Conservation (phyloP, 2,113 vertebrate species). For the Gavialis gangeticus region DNA sequence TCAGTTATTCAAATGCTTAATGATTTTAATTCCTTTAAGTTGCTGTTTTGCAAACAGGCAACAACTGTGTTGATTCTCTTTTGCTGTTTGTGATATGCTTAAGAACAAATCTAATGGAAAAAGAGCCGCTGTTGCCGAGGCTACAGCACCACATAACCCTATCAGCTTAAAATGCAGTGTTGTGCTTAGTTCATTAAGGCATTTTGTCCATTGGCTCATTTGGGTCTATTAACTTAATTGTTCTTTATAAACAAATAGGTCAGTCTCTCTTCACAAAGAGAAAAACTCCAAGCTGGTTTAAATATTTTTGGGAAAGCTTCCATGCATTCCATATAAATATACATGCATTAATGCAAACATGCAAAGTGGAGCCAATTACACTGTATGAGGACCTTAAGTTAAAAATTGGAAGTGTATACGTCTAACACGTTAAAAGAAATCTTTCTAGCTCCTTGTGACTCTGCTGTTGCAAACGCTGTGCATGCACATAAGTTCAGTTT, state of each 20-base stretch:
- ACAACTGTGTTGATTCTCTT: constrained; percentile 60
- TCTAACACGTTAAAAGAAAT: constrained; percentile 11
- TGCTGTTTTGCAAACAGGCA: constrained; percentile 51
- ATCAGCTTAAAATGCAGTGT: constrained; percentile 65
- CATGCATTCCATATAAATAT: background rate
- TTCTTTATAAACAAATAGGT: constrained; percentile 81
- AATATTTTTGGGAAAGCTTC: constrained; percentile 50
- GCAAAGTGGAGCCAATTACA: background rate
- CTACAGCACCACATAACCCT: constrained; percentile 42
- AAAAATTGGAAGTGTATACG: background rate
- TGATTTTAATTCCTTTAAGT: constrained; percentile 41
- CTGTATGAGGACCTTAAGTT: constrained; percentile 1
- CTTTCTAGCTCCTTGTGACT: background rate
- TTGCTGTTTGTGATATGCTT: constrained; percentile 25
- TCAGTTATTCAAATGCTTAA: background rate
- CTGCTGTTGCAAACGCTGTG: constrained; percentile 37
- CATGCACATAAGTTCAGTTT: background rate
- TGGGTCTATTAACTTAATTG: constrained; percentile 83
- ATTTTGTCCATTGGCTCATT: constrained; percentile 75
- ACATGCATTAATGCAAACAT: background rate
- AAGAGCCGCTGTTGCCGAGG: constrained; percentile 63
- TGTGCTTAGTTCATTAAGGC: constrained; percentile 74
- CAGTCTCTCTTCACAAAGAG: constrained; percentile 68
- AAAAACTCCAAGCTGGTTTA: constrained; percentile 70
- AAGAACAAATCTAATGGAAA: constrained; percentile 47